Evolutionary conservation across 2,113 vertebrate species (phyloP).

Genomic region (Pollachius pollachius): DNA sequence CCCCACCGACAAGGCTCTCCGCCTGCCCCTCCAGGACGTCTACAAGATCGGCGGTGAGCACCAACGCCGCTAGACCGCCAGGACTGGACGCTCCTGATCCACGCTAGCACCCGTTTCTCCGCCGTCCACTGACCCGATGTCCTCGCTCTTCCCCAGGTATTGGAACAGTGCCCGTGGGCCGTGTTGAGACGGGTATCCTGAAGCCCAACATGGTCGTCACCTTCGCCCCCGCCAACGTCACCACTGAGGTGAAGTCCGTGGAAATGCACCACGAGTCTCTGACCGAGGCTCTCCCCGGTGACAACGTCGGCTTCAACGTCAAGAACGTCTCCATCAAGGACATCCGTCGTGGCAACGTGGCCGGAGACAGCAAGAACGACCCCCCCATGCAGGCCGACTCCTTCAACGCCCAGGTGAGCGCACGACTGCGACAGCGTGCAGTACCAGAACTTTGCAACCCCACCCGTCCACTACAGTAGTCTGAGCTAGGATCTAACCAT

Average conservation of each 20-base stretch:
- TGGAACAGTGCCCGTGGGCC: slow-evolving; percentile 78
- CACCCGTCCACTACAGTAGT: background rate
- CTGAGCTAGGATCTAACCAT: background rate
- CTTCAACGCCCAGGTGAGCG: slow-evolving; percentile 75
- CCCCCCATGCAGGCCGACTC: slow-evolving; percentile 68
- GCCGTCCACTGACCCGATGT: background rate
- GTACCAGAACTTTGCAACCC: background rate
- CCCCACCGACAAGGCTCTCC: slow-evolving; percentile 74
- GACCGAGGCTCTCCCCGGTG: slow-evolving; percentile 72
- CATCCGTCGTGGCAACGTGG: slow-evolving; percentile 77
- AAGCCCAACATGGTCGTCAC: slow-evolving; percentile 81
- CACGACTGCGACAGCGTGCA: background rate
- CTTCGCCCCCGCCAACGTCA: slow-evolving; percentile 76
- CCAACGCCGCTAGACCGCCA: background rate
- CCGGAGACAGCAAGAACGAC: slow-evolving; percentile 81
- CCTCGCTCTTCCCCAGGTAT: slow-evolving; percentile 60
- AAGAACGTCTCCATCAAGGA: slow-evolving; percentile 82
- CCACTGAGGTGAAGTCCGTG: slow-evolving; percentile 81
- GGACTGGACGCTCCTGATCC: too few species aligned
- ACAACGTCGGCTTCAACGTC: slow-evolving; percentile 79
- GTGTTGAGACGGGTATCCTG: slow-evolving; percentile 76
- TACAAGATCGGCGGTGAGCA: slow-evolving; percentile 76
- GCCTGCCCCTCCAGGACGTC: slow-evolving; percentile 77
- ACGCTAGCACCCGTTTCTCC: too few species aligned
- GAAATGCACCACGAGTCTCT: slow-evolving; percentile 82